Evolutionary conservation across 2,113 vertebrate genomes (phyloP).

Genomic region (Terrapene triunguis): DNA sequence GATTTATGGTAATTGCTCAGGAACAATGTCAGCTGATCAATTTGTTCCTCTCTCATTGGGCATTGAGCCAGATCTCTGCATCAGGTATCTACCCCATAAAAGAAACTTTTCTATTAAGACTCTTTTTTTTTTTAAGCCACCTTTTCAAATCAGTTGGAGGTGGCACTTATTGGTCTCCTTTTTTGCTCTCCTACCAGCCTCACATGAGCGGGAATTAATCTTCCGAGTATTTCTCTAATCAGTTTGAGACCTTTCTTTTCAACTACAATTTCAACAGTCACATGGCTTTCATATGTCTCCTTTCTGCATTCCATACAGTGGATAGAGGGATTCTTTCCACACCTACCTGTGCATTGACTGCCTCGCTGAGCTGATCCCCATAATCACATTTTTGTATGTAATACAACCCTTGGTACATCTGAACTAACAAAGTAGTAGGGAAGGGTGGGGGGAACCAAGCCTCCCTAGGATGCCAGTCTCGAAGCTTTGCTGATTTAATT

Average conservation of each 20-base stretch:
- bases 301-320: too few relatives aligned
- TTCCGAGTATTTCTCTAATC: neutral
- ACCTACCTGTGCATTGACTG: too few relatives aligned
- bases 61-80: neutral
- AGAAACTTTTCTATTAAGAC: neutral
- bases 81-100: neutral
- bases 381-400: neutral
- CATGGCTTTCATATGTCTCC: neutral
- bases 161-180: neutral
- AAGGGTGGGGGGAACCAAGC: neutral
- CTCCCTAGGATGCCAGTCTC: neutral
- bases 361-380: neutral
- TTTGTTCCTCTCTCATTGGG: neutral
- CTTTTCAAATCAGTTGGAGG: neutral
- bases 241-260: neutral
- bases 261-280: neutral
- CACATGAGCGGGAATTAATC: neutral
- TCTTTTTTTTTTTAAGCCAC: neutral
- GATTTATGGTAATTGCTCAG: neutral
- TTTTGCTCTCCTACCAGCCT: neutral
- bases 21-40: neutral
- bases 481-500: neutral
- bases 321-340: too few relatives aligned
- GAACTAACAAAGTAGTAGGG: neutral
- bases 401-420: neutral